A percentile compares a stretch with the other conserved stretches of the same genome.
Evolutionary conservation across 2,888 invertebrate genomes (phyloP).

Genomic region (Bedellia somnulentella): DNA sequence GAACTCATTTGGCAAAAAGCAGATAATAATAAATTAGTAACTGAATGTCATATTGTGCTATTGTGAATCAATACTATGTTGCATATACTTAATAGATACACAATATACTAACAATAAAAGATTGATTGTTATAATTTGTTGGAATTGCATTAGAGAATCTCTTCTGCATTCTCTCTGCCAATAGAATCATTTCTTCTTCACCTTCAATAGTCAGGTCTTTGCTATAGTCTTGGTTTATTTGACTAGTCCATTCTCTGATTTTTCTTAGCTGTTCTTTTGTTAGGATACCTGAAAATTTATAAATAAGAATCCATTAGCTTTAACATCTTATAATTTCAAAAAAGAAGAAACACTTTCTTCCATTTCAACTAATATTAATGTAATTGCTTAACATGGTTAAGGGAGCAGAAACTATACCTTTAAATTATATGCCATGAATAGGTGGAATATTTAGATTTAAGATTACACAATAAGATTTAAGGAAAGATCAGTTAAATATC

Average conservation of each 20-base stretch:
- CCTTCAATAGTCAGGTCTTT: slow-evolving; percentile 73
- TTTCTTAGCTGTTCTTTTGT: slow-evolving; percentile 31
- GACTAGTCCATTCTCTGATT: slow-evolving; percentile 63
- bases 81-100: no score
- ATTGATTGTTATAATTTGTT: slow-evolving; percentile 60
- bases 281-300: slow-evolving; percentile 28
- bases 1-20: no score
- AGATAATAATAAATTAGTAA: no score
- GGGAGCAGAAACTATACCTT: not conserved
- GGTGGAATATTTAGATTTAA: not conserved
- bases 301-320: not conserved
- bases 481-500: not conserved
- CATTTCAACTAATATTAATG: not conserved
- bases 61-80: no score
- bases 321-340: not conserved
- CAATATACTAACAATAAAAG: slow-evolving; percentile 52
- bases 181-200: slow-evolving; percentile 70
- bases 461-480: not conserved
- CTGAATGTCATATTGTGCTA: no score
- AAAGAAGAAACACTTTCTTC: not conserved
- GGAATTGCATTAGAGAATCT: slow-evolving; percentile 69
- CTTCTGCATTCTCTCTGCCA: slow-evolving; percentile 74
- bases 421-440: not conserved
- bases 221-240: slow-evolving; percentile 49
- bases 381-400: not conserved